Evolutionary conservation across 2,113 vertebrate species (phyloP).

Genomic region (Euleptes europaea): DNA sequence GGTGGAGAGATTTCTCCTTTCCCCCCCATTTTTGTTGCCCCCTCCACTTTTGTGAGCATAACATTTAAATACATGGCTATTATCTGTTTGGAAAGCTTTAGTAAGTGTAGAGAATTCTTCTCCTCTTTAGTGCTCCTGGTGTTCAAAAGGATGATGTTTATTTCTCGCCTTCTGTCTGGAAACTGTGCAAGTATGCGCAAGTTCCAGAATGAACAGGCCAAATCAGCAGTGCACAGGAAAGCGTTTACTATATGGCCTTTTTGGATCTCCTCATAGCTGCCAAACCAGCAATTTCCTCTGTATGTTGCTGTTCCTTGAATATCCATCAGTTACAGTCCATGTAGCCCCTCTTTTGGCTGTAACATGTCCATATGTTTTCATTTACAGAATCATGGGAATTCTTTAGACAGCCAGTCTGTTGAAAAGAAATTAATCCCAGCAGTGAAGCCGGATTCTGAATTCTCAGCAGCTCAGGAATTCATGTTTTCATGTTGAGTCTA

Average conservation of each 20-base stretch:
- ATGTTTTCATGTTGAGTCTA: conserved; percentile 64
- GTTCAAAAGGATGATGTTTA: not conserved
- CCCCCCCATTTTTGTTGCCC: no score
- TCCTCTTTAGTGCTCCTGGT: conserved; percentile 5
- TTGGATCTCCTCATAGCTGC: conserved; percentile 29
- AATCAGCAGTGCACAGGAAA: conserved; percentile 29
- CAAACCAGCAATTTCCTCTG: conserved; percentile 41
- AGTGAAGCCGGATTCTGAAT: conserved; percentile 67
- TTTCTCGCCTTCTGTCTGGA: conserved; percentile 13
- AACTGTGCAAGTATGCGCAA: not conserved
- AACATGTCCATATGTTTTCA: conserved; percentile 65
- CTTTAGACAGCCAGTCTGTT: conserved; percentile 72
- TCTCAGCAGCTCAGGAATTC: conserved; percentile 72
- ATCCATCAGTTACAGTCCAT: conserved; percentile 40
- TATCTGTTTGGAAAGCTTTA: not conserved
- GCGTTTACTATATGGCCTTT: conserved; percentile 31
- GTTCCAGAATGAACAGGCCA: conserved; percentile 29
- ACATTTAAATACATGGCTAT: not conserved
- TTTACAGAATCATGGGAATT: conserved; percentile 66
- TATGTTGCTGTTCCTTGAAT: conserved; percentile 18
- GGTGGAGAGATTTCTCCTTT: no score
- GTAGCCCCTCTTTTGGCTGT: conserved; percentile 43
- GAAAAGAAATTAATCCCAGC: conserved; percentile 76
- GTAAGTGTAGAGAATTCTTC: not conserved
- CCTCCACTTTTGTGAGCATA: no score